Evolutionary conservation across 2,113 vertebrate species (phyloP).

Genomic region (Percina caprodes): DNA sequence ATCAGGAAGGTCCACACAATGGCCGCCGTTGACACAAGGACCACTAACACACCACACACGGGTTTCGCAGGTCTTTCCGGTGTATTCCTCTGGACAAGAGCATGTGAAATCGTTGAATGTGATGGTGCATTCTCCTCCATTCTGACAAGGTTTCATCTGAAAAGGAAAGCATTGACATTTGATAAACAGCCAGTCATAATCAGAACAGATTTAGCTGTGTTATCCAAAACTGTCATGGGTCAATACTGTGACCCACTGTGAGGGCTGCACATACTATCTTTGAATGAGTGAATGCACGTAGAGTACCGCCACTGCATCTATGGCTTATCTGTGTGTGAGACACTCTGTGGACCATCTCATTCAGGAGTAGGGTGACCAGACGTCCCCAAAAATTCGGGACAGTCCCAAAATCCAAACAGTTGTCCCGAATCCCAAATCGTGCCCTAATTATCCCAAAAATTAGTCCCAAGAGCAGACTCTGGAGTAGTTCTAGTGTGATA

Average conservation of each 20-base stretch:
- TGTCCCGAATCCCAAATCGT: no score
- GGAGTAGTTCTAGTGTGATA: no score
- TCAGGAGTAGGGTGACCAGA: no score
- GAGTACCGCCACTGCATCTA: neutral
- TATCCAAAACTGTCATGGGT: neutral
- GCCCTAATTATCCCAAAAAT: no score
- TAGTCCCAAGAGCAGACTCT: no score
- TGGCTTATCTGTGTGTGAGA: no score
- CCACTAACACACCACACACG: constrained; percentile 89
- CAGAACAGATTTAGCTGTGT: neutral
- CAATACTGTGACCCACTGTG: neutral
- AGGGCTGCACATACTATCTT: neutral
- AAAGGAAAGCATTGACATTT: constrained; percentile 29
- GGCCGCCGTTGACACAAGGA: constrained; percentile 86
- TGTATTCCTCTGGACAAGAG: constrained; percentile 87
- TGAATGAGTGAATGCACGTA: neutral
- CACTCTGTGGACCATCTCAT: no score
- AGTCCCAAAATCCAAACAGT: no score
- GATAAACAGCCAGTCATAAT: neutral
- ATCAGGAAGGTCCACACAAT: constrained; percentile 87
- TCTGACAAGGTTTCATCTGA: constrained; percentile 89
- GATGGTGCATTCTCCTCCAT: constrained; percentile 89
- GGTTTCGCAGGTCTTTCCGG: constrained; percentile 89
- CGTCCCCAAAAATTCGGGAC: no score
- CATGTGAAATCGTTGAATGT: constrained; percentile 96